Base-by-base conservation (phyloP, 2,113 vertebrate genomes). In the Sturnira hondurensis region DNA sequence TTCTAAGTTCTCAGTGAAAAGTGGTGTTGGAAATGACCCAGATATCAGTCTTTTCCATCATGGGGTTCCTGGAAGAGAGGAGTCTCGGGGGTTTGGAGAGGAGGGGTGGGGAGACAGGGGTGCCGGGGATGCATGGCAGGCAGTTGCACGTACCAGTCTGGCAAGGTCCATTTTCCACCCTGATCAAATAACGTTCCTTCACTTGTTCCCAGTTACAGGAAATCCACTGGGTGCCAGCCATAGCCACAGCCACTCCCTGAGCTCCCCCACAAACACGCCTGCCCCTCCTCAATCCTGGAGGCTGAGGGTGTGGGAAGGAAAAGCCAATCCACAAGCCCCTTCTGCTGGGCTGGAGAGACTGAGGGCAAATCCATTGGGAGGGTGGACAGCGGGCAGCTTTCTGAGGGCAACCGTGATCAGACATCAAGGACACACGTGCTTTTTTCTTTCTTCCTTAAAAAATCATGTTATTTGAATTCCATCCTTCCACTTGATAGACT, bases 241-340 rank as follows among this genome's bases (percentile, higher is more conserved):
- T 86, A 82, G 92, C 45, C 67, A 45, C 93, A 82, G 92, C 36
- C 36, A n/a, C 61, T 88, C 78, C 73, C 86, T 24, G 82, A 61
- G 73, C 80, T 96, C 95, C 97, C 97, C 96, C 0, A 24, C 88
- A 97, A 97, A 98, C 90, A 95, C 71, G 54, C 24, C 61, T 1
- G 0, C 28, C 43, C 47, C 80, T 87, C 63, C n/a, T 87, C 61
- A 15, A 41, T 31, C 70, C 58, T 77, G 26, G 65, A 96, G 91
- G 47, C 85, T 88, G 91, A 96, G 0, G 17, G 73, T 1, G 2
- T 76, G 71, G 63, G 78, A 92, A 89, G 94, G 94, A 93, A 96
- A 91, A 89, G 74, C 24, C 63, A 83, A 7, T 84, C 73, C 77
- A 81, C 54, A 82, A 33, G 45, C 54, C 83, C 82, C 85, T 68